phyloP scores from a whole-genome alignment of 2,113 vertebrate genomes.

The Brienomyrus brachyistius region DNA sequence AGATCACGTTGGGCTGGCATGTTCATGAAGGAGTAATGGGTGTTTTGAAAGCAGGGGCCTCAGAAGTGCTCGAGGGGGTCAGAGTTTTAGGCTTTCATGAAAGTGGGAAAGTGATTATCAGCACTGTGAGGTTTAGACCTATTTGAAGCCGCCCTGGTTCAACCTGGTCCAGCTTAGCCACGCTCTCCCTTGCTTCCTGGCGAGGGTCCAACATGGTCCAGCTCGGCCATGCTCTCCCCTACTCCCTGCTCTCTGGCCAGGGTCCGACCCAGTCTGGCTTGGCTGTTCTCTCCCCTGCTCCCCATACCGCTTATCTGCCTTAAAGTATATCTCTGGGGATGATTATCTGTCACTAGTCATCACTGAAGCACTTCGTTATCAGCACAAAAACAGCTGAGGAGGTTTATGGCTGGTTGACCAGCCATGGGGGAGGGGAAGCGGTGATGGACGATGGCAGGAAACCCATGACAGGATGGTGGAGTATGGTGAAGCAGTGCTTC shows the following conservation, averaged over 20 bases:
- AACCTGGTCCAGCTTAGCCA: slow-evolving; percentile 64
- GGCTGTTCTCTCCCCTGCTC: slow-evolving; percentile 25
- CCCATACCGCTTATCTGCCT: slow-evolving; percentile 77
- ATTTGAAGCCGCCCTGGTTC: slow-evolving; percentile 68
- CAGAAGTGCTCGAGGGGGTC: slow-evolving; percentile 84
- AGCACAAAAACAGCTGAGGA: slow-evolving; percentile 76
- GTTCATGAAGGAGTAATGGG: not conserved
- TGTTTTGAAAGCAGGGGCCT: slow-evolving; percentile 82
- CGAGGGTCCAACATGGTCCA: slow-evolving; percentile 16
- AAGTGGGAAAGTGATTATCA: slow-evolving; percentile 97
- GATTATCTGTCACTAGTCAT: slow-evolving; percentile 86
- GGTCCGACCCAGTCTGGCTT: not conserved
- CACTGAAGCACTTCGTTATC: slow-evolving; percentile 84
- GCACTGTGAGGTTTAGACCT: slow-evolving; percentile 98
- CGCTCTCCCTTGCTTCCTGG: not conserved
- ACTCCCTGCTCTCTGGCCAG: slow-evolving; percentile 8
- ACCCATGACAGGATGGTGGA: not conserved
- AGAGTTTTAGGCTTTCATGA: slow-evolving; percentile 97
- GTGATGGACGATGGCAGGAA: slow-evolving; percentile 47
- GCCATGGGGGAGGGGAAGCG: not conserved
- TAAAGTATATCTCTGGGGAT: slow-evolving; percentile 79
- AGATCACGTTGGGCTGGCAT: not conserved
- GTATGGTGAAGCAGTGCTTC: not conserved
- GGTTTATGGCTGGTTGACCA: slow-evolving; percentile 83
- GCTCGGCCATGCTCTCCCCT: slow-evolving; percentile 21